phyloP scores from a whole-genome alignment of 2,888 invertebrate genomes.

The Napeogenes inachia region DNA sequence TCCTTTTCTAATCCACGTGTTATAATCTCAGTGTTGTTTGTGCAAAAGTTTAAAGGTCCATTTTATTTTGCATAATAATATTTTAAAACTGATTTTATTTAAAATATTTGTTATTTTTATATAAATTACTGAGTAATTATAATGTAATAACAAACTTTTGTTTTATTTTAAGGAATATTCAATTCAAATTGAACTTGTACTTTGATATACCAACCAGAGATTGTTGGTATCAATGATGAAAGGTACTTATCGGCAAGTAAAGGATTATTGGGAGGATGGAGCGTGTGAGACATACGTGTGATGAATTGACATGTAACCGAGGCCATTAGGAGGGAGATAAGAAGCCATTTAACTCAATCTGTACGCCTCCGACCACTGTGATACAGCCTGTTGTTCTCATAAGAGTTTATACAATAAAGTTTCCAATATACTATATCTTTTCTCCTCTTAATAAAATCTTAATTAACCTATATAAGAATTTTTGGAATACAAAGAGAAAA shows the following conservation, averaged over 20 bases:
- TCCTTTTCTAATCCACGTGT: conserved; percentile 37
- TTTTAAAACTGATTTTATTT: not conserved
- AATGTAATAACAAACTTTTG: too few relatives aligned
- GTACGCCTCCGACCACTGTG: conserved; percentile 38
- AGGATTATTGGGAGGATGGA: conserved; percentile 21
- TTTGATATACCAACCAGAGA: too few relatives aligned
- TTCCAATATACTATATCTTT: too few relatives aligned
- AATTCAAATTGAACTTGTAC: too few relatives aligned
- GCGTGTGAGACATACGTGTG: conserved; percentile 56
- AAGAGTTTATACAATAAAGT: too few relatives aligned
- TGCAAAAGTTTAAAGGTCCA: conserved; percentile 6
- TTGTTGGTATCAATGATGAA: conserved; percentile 4
- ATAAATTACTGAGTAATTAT: too few relatives aligned
- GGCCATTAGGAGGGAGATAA: conserved; percentile 72
- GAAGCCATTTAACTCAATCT: conserved; percentile 71
- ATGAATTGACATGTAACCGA: conserved; percentile 74
- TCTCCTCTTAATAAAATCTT: too few relatives aligned
- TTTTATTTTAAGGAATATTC: too few relatives aligned
- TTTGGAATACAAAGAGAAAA: too few relatives aligned
- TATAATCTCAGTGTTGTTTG: conserved; percentile 31
- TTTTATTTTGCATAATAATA: not conserved
- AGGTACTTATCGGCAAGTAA: conserved; percentile 8
- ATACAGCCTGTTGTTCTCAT: conserved; percentile 5
- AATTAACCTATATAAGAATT: too few relatives aligned
- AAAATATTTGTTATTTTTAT: not conserved